phyloP scores from a whole-genome alignment of 2,888 invertebrate species.

The Cerceris ruficornis region DNA sequence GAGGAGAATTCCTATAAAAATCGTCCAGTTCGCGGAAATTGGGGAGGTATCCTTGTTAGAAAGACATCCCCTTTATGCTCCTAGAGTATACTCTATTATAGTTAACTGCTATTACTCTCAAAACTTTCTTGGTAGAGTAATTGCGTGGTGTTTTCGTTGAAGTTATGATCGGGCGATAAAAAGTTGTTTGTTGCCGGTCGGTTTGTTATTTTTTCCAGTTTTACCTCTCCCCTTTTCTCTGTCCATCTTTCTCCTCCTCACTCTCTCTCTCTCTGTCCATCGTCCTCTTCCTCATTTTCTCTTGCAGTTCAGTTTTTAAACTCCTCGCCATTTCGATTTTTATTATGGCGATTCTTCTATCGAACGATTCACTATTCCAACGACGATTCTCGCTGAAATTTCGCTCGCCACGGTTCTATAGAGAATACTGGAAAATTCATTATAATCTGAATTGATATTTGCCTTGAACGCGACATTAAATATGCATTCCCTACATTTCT shows the following conservation, averaged over 20 bases:
- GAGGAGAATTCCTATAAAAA: neutral
- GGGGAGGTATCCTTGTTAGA: slow-evolving; percentile 10
- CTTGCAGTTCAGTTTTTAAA: neutral
- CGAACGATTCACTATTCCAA: too few relatives aligned
- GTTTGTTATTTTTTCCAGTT: slow-evolving; percentile 23
- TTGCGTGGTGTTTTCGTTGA: slow-evolving; percentile 28
- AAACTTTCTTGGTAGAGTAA: slow-evolving; percentile 39
- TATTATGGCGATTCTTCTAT: too few relatives aligned
- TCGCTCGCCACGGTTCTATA: too few relatives aligned
- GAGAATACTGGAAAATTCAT: too few relatives aligned
- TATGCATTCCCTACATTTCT: too few relatives aligned
- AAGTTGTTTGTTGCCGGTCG: slow-evolving; percentile 42
- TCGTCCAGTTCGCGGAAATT: neutral
- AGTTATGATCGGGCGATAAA: slow-evolving; percentile 46
- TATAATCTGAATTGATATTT: too few relatives aligned
- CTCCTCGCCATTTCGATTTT: neutral
- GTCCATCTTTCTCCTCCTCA: neutral
- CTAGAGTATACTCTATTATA: slow-evolving; percentile 5
- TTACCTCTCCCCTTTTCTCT: neutral
- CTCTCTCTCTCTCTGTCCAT: neutral
- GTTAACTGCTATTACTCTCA: slow-evolving; percentile 34
- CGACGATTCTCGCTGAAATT: too few relatives aligned
- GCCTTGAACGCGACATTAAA: too few relatives aligned
- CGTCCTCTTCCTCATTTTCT: neutral
- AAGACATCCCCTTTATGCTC: neutral